Evolutionary conservation across 2,113 vertebrate genomes (phyloP).

Genomic region (Ginglymostoma cirratum): DNA sequence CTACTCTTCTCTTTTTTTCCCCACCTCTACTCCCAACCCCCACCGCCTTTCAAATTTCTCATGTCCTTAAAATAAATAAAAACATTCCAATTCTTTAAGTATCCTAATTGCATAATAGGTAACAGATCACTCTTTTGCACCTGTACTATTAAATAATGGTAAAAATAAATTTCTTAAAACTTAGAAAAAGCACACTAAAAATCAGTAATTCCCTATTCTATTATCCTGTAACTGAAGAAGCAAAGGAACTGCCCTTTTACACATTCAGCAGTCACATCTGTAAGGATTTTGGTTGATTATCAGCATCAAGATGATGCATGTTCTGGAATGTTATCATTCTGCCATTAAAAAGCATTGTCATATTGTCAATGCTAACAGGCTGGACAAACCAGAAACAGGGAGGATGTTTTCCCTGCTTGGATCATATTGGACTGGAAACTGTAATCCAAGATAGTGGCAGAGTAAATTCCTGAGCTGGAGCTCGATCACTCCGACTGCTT

Average conservation of each 20-base stretch:
- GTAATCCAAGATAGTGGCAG: too few relatives aligned
- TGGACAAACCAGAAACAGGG: too few relatives aligned
- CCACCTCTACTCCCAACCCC: not conserved
- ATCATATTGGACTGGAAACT: too few relatives aligned
- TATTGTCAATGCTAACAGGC: too few relatives aligned
- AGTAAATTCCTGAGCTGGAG: too few relatives aligned
- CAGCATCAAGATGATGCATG: not conserved
- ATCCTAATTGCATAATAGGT: not conserved
- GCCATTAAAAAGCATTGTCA: too few relatives aligned
- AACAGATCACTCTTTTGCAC: not conserved
- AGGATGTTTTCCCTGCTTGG: too few relatives aligned
- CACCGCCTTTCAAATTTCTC: not conserved
- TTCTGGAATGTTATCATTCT: too few relatives aligned
- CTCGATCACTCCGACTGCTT: too few relatives aligned
- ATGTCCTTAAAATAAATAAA: not conserved
- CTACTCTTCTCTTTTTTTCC: not conserved
- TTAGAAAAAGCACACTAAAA: not conserved
- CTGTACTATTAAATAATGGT: not conserved
- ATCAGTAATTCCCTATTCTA: not conserved
- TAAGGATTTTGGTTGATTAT: not conserved
- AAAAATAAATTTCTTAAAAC: not conserved
- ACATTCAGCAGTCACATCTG: not conserved
- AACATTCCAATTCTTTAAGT: not conserved
- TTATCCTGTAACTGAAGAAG: not conserved
- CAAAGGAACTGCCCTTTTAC: not conserved